Percentiles rank a stretch among this genome's conserved stretches.
phyloP scores from a whole-genome alignment of 2,797 vertebrate genomes.

The Tenualosa ilisha region DNA sequence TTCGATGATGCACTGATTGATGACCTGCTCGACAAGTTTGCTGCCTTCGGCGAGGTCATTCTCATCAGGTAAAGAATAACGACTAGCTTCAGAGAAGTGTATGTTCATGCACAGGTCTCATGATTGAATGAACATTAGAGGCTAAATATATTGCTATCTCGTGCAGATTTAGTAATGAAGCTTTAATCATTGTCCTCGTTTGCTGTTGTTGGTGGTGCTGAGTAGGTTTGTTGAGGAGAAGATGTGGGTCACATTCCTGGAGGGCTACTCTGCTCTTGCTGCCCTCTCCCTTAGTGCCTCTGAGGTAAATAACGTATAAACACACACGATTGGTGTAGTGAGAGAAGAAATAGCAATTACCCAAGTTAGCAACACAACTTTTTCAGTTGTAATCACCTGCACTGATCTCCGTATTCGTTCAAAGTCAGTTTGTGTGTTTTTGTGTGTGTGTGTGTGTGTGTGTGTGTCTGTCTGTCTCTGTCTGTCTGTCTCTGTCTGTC shows the following conservation, averaged over 20 bases:
- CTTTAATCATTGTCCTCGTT: slow-evolving; percentile 3
- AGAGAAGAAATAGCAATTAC: too few species aligned
- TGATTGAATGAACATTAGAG: background rate
- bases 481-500: too few species aligned
- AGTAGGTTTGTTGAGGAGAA: slow-evolving; percentile 96
- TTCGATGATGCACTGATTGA: slow-evolving; percentile 93
- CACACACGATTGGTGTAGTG: background rate
- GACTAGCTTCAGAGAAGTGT: background rate
- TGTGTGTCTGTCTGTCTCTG: background rate
- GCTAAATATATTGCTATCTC: too few species aligned
- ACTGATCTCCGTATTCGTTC: background rate
- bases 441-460: background rate
- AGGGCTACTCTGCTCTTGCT: slow-evolving; percentile 92
- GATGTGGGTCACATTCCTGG: slow-evolving; percentile 99
- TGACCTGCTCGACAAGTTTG: slow-evolving; percentile 92
- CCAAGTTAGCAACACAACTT: background rate
- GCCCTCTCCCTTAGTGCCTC: slow-evolving; percentile 85
- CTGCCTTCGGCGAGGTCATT: slow-evolving; percentile 91
- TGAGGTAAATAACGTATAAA: slow-evolving; percentile 63
- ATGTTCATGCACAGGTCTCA: background rate
- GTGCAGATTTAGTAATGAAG: too few species aligned
- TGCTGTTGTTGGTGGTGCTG: background rate
- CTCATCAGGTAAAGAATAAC: slow-evolving; percentile 85
- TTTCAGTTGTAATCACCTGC: background rate
- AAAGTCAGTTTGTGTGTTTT: background rate